phyloP scores from a whole-genome alignment of 1,140 invertebrate species.

The Lordiphosa collinella region DNA sequence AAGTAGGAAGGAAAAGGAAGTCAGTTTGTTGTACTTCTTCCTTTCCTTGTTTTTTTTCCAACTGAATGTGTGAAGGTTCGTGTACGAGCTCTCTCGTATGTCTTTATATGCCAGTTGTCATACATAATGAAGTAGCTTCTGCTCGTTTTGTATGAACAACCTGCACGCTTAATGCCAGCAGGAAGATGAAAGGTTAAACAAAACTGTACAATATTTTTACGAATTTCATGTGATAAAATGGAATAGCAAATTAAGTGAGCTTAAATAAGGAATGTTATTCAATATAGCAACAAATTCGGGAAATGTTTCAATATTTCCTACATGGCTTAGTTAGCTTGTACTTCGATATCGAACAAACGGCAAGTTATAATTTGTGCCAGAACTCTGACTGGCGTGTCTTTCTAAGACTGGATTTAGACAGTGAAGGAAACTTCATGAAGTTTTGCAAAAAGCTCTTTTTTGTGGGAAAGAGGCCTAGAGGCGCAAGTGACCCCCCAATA shows the following conservation, averaged over 20 bases:
- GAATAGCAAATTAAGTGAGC: slow-evolving; percentile 26
- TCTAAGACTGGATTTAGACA: no score
- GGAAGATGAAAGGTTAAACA: slow-evolving; percentile 22
- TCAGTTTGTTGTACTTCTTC: background rate
- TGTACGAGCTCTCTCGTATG: slow-evolving; percentile 39
- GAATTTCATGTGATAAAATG: slow-evolving; percentile 18
- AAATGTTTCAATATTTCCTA: no score
- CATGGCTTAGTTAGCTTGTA: no score
- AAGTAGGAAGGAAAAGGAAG: background rate
- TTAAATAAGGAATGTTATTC: background rate
- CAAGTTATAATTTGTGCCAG: no score
- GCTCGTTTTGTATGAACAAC: slow-evolving; percentile 18
- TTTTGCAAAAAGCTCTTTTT: no score
- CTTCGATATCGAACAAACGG: no score
- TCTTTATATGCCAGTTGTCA: slow-evolving; percentile 70
- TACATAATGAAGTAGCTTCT: slow-evolving; percentile 51
- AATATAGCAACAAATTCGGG: no score
- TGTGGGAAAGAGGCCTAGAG: no score
- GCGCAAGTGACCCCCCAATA: no score
- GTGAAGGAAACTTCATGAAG: no score
- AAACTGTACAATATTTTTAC: background rate
- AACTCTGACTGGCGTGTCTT: no score
- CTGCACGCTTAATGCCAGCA: slow-evolving; percentile 47
- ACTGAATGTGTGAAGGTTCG: slow-evolving; percentile 21
- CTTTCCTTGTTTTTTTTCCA: background rate